Evolutionary conservation across 2,113 vertebrate genomes (phyloP).

Genomic region (Alligator mississippiensis): DNA sequence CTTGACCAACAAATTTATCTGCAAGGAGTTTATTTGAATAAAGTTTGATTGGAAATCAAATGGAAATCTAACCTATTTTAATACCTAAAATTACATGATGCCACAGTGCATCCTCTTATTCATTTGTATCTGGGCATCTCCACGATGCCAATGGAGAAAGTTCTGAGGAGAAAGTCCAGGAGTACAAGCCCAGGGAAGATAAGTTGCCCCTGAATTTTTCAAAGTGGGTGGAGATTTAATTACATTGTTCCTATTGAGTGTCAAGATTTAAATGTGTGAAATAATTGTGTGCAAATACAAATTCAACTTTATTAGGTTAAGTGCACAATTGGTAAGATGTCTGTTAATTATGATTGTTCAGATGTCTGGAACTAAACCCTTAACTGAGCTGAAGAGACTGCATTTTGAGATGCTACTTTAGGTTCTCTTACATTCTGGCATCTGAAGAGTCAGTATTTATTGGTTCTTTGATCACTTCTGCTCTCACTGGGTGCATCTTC

Average conservation of each 20-base stretch:
- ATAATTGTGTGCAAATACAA: background rate
- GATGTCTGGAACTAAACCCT: background rate
- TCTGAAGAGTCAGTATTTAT: background rate
- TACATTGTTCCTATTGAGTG: background rate
- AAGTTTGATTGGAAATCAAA: background rate
- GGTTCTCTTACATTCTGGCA: background rate
- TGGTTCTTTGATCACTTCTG: background rate
- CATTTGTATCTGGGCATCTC: background rate
- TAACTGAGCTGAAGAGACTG: background rate
- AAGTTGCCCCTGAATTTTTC: background rate
- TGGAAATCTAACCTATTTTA: background rate
- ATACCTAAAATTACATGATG: background rate
- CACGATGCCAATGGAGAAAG: background rate
- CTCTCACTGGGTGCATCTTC: no score
- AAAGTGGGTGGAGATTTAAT: constrained; percentile 8
- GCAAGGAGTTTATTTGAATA: background rate
- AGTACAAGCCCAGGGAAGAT: background rate
- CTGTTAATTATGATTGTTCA: background rate
- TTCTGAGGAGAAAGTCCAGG: background rate
- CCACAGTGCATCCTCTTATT: background rate
- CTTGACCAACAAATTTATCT: background rate
- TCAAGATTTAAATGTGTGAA: constrained; percentile 18
- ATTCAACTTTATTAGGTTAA: background rate
- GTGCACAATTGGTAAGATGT: background rate
- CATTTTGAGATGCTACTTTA: background rate